Percentiles rank a stretch among this genome's conserved stretches.
Conservation (phyloP, 2,888 invertebrate genomes). For the Callinectes sapidus region DNA sequence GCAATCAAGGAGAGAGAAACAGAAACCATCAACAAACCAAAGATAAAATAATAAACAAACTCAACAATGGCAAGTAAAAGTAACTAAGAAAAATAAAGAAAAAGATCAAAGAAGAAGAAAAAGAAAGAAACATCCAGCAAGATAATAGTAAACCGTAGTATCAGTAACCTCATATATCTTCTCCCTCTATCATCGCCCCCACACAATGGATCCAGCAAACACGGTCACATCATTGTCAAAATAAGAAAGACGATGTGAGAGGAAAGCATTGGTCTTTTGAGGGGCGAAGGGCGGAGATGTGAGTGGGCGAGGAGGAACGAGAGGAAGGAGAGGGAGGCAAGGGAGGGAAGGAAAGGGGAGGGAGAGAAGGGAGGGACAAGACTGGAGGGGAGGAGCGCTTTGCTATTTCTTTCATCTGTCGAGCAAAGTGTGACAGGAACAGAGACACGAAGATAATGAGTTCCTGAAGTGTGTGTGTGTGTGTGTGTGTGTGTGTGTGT, state of each 20-base stretch:
- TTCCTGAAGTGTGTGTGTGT: conserved; percentile 17
- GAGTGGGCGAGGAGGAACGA: background rate
- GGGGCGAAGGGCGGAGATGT: background rate
- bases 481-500: conserved; percentile 22
- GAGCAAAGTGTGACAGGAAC: conserved; percentile 8
- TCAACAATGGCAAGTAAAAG: background rate
- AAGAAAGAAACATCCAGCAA: background rate
- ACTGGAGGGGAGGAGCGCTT: background rate
- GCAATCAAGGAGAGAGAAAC: background rate
- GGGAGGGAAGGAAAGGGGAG: background rate
- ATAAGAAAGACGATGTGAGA: background rate
- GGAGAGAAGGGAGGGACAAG: too few species aligned
- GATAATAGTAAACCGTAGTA: too few species aligned
- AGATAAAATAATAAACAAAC: background rate
- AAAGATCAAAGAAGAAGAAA: background rate
- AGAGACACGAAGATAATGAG: background rate
- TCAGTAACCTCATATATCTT: background rate
- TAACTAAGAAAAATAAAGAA: background rate
- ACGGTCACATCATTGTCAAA: background rate
- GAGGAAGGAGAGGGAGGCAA: background rate
- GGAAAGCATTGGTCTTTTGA: background rate
- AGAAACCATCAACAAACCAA: background rate
- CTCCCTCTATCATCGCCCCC: background rate
- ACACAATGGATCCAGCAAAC: background rate
- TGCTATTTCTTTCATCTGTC: background rate